Evolutionary conservation across 2,797 vertebrate genomes (phyloP), one percentile per base, ranked within the genome.

Genomic region (Lithobates sylvaticus): DNA sequence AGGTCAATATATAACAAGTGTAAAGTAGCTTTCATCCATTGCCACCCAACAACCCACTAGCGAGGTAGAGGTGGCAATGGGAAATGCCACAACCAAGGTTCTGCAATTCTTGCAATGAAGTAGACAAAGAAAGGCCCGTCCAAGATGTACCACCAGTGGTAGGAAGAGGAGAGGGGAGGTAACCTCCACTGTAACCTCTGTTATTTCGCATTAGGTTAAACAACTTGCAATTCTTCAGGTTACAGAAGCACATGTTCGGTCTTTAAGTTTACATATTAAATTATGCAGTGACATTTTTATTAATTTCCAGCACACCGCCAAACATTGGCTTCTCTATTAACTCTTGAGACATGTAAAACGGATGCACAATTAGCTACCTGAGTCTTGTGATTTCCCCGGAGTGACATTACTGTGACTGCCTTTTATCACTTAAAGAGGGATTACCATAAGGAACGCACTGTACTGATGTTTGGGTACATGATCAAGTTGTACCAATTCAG

Each of bases 281-380:
- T 81, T 58, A 50, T 61, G 72, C 65, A 50, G 78, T 80, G 78
- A 80, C 78, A 70, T 80, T 80, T 80, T 80, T 80, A 80, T 80
- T 80, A 69, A 80, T 80, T 79, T 80, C 67, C 34, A 70, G 29
- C 29, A 70, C 68, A 70, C 32, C 3, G 44, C 34, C 78, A 70
- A 54, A 68, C 78, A 80, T 80, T 80, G 16, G 32, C 70, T 80
- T 80, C 42, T 34, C 34, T 70, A 54, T 80, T 80, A 80, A 54
- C 78, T 69, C 78, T 70, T 69, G 78, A 80, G 78, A 80, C 78
- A 69, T 70, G 67, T 80, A 80, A 80, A 80, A 29, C 78, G 65
- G 64, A 80, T 70, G 67, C 78, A 70, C 78, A 80, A 80, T 80
- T 80, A 80, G 78, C 78, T 80, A 80, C 61, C 78, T 42, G 78